Base-by-base conservation (phyloP, 1,140 invertebrate species). In the Hyles euphorbiae region DNA sequence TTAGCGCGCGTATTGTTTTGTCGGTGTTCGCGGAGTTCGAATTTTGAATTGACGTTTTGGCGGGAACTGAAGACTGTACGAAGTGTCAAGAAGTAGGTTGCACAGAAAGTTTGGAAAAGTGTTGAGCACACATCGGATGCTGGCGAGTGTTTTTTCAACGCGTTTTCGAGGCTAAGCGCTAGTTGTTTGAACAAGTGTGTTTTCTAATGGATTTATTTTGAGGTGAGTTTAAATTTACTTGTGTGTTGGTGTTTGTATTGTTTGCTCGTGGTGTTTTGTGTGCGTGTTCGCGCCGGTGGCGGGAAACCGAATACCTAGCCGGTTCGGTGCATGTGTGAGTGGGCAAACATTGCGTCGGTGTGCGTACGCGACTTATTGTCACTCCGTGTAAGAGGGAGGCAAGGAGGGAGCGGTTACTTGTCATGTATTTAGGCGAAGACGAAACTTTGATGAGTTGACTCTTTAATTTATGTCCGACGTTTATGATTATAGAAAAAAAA, bases 151-250 rank as follows among this genome's bases (percentile, higher is more conserved):
- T 88, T 88, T 88, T 88, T 87, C 81, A 88, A 87, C 85, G 83
- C 82, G 83, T 88, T 84, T 88, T 86, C 85, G 85, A 87, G 86
- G 86, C 83, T 88, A 84, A 86, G 83, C 83, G 85, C 80, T 87
- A 88, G 81, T 83, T 88, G 83, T 88, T 88, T 88, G 83, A 88
- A 88, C 86, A 87, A 88, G 83, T 88, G 86, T 88, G 83, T 88
- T 87, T 88, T 88, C 86, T 88, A 88, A 88, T 88, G 86, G 86
- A 88, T 88, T 88, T 88, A 88, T 88, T 88, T 88, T 88, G 83
- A 88, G 86, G 86, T 88, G 86, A 88, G 86, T 88, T 88, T 85
- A 88, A 88, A 86, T 88, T 88, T 86, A 85, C 83, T 88, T 84
- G 78, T 78, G 78, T 88, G 85, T 87, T 82, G 75, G 85, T 88